A percentile compares a stretch with the other conserved stretches of the same genome.
phyloP scores from a whole-genome alignment of 2,888 invertebrate genomes.

The Heterodera filipjevi region DNA sequence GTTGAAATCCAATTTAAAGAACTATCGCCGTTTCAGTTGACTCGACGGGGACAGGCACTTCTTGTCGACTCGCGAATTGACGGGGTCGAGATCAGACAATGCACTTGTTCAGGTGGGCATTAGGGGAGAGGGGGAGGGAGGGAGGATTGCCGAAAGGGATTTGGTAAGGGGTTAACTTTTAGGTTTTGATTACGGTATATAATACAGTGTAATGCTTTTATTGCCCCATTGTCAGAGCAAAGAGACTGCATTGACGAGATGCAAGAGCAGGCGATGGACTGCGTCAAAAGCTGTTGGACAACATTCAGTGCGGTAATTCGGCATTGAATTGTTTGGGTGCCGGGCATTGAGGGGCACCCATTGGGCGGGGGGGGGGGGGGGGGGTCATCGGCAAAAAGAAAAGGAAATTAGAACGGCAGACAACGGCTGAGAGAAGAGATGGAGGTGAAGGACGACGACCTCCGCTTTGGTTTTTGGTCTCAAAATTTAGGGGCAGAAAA shows the following conservation, averaged over 20 bases:
- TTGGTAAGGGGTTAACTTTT: no score
- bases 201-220: not conserved
- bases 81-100: constrained; percentile 52
- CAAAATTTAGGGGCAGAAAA: not conserved
- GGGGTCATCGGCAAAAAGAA: not conserved
- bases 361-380: not conserved
- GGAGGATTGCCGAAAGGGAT: not conserved
- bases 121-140: not conserved
- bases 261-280: constrained; percentile 56
- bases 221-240: constrained; percentile 46
- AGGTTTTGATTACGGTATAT: not conserved
- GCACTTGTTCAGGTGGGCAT: constrained; percentile 48
- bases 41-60: constrained; percentile 39
- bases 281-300: constrained; percentile 56
- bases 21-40: constrained; percentile 35
- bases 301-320: constrained; percentile 50
- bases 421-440: not conserved
- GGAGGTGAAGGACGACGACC: not conserved
- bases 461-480: not conserved
- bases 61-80: constrained; percentile 40
- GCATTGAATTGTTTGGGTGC: not conserved
- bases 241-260: constrained; percentile 57
- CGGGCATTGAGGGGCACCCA: not conserved
- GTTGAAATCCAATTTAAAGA: not conserved
- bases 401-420: not conserved